Conservation (phyloP, 2,888 invertebrate genomes). For the Corbicula japonica region DNA sequence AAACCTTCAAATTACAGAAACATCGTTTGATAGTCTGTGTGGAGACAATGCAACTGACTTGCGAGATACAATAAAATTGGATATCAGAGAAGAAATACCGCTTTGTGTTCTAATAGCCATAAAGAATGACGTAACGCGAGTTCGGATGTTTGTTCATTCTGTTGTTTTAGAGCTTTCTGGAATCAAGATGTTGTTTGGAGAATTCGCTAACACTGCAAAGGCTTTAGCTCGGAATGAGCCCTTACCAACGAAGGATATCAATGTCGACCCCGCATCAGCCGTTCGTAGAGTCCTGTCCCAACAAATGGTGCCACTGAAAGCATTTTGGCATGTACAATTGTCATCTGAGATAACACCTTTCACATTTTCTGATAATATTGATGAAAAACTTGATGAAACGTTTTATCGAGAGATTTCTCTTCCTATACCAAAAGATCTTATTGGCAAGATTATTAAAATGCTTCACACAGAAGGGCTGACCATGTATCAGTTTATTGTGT, state of each 20-base stretch:
- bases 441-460: too few species aligned
- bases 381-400: constrained; percentile 10
- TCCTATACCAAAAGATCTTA: constrained; percentile 11
- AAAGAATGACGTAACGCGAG: not conserved
- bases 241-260: constrained; percentile 18
- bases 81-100: constrained; percentile 45
- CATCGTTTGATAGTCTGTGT: constrained; percentile 25
- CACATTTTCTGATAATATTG: constrained; percentile 18
- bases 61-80: constrained; percentile 16
- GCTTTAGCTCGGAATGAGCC: constrained; percentile 2
- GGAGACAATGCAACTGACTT: constrained; percentile 20
- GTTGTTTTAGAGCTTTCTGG: constrained; percentile 29
- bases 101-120: constrained; percentile 32
- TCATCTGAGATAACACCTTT: constrained; percentile 23
- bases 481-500: constrained; percentile 39
- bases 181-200: constrained; percentile 25
- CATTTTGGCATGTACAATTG: constrained; percentile 22
- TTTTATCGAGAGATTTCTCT: constrained; percentile 8
- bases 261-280: constrained; percentile 8
- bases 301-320: constrained; percentile 7
- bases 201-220: constrained; percentile 9
- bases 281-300: constrained; percentile 28
- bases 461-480: constrained; percentile 16
- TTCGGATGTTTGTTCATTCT: constrained; percentile 34
- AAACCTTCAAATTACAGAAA: constrained; percentile 20